A percentile compares a stretch with the other conserved stretches of the same genome.
Conservation (phyloP, 2,113 vertebrate genomes). For the Marcusenius ussheri region DNA sequence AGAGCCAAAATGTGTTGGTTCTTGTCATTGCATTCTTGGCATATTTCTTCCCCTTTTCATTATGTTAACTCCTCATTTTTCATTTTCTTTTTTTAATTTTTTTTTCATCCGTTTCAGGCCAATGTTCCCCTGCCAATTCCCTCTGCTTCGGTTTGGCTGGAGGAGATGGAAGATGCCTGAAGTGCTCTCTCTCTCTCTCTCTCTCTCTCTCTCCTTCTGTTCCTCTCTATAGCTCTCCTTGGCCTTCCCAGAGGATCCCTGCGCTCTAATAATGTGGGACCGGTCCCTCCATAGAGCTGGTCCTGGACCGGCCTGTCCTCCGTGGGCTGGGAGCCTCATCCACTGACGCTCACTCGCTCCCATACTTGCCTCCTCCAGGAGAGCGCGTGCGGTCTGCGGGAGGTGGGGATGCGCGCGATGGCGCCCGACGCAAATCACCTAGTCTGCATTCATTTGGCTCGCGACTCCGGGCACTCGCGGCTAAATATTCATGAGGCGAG, state of each 20-base stretch:
- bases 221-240: constrained; percentile 19
- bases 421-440: constrained; percentile 3
- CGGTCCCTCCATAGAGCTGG: neutral
- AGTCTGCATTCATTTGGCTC: neutral
- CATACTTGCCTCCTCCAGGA: neutral
- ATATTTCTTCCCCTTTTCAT: constrained; percentile 59
- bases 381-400: neutral
- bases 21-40: constrained; percentile 66
- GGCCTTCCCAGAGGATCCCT: neutral
- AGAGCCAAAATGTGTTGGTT: constrained; percentile 59
- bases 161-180: constrained; percentile 49
- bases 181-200: constrained; percentile 18
- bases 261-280: neutral
- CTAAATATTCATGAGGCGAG: neutral
- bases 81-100: constrained; percentile 50
- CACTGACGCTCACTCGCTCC: neutral
- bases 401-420: neutral
- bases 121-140: constrained; percentile 59
- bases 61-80: constrained; percentile 31
- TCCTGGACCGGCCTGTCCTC: neutral
- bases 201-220: constrained; percentile 22
- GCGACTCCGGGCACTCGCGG: neutral
- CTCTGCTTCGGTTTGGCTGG: constrained; percentile 58
- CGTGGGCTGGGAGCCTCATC: neutral
- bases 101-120: constrained; percentile 48